Evolutionary conservation across 1,140 invertebrate species (phyloP).

Genomic region (Bombus breviceps): DNA sequence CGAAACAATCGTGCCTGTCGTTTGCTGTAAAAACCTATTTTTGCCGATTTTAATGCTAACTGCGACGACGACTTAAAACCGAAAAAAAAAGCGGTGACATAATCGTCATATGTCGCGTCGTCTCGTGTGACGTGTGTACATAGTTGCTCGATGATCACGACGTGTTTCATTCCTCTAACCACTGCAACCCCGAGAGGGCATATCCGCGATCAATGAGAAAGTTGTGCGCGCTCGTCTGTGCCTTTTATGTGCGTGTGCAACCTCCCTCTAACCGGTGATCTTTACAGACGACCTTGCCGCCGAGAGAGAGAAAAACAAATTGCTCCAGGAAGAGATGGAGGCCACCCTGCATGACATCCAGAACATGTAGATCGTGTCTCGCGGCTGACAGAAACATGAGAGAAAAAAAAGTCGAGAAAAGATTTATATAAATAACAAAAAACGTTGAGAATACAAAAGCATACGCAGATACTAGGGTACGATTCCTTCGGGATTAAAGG

Average conservation of each 20-base stretch:
- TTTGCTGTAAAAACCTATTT: not conserved
- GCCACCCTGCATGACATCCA: conserved; percentile 99
- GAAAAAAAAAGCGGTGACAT: not conserved
- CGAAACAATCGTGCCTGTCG: not conserved
- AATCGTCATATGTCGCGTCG: conserved; percentile 15
- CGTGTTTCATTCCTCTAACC: not conserved
- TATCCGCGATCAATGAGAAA: not conserved
- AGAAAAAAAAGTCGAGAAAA: conserved; percentile 23
- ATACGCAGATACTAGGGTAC: not conserved
- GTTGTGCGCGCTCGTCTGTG: conserved; percentile 30
- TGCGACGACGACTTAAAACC: not conserved
- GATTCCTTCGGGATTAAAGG: conserved; percentile 3
- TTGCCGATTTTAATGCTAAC: conserved; percentile 16
- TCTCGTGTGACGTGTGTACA: conserved; percentile 47
- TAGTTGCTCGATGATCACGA: conserved; percentile 4
- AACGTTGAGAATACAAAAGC: not conserved
- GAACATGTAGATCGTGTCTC: conserved; percentile 91
- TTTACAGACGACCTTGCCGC: conserved; percentile 96
- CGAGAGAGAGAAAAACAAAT: conserved; percentile 98
- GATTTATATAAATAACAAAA: conserved; percentile 5
- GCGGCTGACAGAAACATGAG: conserved; percentile 68
- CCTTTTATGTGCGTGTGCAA: conserved; percentile 63
- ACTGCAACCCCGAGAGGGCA: not conserved
- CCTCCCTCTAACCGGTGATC: conserved; percentile 78
- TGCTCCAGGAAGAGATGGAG: conserved; percentile 99